Conservation (phyloP, 2,888 invertebrate species). For the Zygaena filipendulae region DNA sequence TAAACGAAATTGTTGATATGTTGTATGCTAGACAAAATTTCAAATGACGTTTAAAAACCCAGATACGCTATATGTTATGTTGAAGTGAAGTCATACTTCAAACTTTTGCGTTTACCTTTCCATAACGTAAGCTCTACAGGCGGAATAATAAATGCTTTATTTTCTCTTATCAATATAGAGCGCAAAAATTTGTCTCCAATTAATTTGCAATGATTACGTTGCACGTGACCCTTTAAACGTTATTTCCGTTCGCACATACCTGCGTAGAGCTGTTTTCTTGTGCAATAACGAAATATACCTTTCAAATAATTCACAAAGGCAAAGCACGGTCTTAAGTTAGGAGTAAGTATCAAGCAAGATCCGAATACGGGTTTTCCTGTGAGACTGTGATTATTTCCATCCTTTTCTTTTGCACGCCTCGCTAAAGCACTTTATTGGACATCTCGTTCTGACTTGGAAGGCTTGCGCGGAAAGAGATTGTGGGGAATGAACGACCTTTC, state of each 20-base stretch:
- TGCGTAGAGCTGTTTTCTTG: conserved; percentile 24
- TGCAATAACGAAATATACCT: conserved; percentile 49
- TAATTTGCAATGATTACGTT: no score
- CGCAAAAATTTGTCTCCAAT: no score
- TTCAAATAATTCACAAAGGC: conserved; percentile 61
- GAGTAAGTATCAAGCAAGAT: conserved; percentile 65
- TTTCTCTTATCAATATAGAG: no score
- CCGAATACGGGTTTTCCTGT: conserved; percentile 61
- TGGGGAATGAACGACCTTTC: conserved; percentile 68
- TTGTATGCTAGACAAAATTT: no score
- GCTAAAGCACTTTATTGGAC: conserved; percentile 24
- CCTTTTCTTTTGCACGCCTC: conserved; percentile 27
- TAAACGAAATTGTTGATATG: no score
- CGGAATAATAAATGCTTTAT: no score
- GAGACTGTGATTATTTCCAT: conserved; percentile 39
- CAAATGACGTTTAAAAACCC: no score
- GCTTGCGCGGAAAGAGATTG: conserved; percentile 70
- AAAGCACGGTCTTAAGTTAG: conserved; percentile 57
- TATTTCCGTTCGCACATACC: conserved; percentile 41
- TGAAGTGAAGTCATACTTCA: no score
- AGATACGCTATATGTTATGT: no score
- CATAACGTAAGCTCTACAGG: no score
- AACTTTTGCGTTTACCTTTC: no score
- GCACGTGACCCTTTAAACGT: no score
- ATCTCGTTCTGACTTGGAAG: conserved; percentile 56